These are phyloP conservation scores for Ctenosaura bakeri DNA, from an alignment of 2,797 vertebrate genomes.

Conservation along the genomic window DNA sequence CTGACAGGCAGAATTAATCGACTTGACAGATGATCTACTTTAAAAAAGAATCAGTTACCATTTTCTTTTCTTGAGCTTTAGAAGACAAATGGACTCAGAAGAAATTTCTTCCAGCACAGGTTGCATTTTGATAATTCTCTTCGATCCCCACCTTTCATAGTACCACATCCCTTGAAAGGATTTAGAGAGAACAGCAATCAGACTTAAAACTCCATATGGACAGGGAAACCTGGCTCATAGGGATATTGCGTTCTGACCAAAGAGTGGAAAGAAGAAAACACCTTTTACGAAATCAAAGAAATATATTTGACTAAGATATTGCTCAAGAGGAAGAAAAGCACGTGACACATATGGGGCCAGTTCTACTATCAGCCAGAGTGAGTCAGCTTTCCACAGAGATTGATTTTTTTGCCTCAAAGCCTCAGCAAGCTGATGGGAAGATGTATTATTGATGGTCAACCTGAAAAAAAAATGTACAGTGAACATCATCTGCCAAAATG, in stretches of 20 bases:
- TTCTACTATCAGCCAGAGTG: not conserved
- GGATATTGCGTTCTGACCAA: conserved; percentile 4
- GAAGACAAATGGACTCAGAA: not conserved
- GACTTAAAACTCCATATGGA: conserved; percentile 40
- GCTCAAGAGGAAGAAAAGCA: not conserved
- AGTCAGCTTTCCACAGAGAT: not conserved
- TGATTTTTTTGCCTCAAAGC: not conserved
- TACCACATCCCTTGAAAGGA: not conserved
- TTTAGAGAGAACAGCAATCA: conserved; percentile 29
- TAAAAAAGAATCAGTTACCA: conserved; percentile 30
- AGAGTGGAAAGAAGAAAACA: conserved; percentile 26
- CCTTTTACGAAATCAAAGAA: not conserved
- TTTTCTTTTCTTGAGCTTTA: conserved; percentile 7
- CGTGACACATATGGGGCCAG: not conserved
- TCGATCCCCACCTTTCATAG: not conserved
- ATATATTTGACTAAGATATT: not conserved
- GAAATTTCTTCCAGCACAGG: not conserved
- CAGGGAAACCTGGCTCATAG: not conserved
- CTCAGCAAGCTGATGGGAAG: too few species aligned
- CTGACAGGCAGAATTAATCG: conserved; percentile 58
- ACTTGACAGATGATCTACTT: conserved; percentile 60
- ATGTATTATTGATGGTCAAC: not conserved
- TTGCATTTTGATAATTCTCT: not conserved
- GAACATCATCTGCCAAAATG: not conserved
- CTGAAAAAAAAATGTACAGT: not conserved